phyloP scores from a whole-genome alignment of 1,140 invertebrate species.

The Melipona quadrifasciata region DNA sequence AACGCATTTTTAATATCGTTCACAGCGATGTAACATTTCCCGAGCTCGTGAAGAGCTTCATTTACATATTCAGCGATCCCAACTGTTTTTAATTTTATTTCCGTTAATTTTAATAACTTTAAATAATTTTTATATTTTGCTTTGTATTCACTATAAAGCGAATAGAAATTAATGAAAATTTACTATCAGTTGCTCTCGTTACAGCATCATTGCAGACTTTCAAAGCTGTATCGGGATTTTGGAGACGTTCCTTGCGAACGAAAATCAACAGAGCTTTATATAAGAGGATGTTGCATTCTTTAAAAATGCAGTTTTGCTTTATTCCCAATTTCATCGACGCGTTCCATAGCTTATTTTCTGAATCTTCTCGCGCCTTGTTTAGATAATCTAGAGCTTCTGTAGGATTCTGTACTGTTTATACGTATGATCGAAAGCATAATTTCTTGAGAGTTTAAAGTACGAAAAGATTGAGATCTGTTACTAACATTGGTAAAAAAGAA shows the following conservation, averaged over 20 bases:
- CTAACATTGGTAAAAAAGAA: constrained; percentile 82
- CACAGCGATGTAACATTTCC: constrained; percentile 50
- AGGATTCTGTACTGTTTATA: constrained; percentile 68
- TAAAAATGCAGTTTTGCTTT: constrained; percentile 76
- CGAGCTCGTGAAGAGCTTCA: constrained; percentile 63
- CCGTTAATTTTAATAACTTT: not conserved
- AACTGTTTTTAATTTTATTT: constrained; percentile 48
- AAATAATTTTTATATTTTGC: not conserved
- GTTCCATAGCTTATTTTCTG: constrained; percentile 75
- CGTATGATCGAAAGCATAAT: not conserved
- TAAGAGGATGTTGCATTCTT: constrained; percentile 79
- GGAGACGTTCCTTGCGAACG: constrained; percentile 23
- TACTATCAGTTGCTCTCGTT: constrained; percentile 81
- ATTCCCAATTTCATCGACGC: constrained; percentile 50
- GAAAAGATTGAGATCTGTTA: not conserved
- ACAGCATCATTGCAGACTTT: constrained; percentile 80
- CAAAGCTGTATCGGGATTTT: constrained; percentile 77
- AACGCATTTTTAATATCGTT: constrained; percentile 54
- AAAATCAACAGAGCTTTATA: constrained; percentile 81
- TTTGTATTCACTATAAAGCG: too few species aligned
- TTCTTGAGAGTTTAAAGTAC: not conserved
- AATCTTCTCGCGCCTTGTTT: constrained; percentile 65
- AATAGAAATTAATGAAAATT: not conserved
- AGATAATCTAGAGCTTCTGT: constrained; percentile 69
- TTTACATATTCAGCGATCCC: constrained; percentile 54